Evolutionary conservation across 1,140 invertebrate species (phyloP).

Genomic region (Drosophila punjabiensis): DNA sequence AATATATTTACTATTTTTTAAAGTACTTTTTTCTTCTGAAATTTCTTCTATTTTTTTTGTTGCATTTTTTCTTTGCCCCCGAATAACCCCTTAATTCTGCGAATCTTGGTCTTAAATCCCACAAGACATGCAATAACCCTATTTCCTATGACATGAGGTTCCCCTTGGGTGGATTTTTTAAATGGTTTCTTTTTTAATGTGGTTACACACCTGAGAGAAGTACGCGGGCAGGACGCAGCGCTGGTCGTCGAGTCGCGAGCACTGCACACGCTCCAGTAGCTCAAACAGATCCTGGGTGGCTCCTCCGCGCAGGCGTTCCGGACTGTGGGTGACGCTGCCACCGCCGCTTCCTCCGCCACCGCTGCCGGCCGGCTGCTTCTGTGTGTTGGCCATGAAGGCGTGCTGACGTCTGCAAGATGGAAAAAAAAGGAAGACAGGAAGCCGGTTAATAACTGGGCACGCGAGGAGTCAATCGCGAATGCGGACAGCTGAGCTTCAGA

Average conservation of each 20-base stretch:
- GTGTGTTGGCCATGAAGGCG: constrained; percentile 85
- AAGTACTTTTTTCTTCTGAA: neutral
- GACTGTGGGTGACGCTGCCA: constrained; percentile 85
- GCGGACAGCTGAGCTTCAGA: constrained; percentile 45
- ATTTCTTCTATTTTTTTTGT: neutral
- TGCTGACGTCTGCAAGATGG: constrained; percentile 86
- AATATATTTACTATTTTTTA: no score
- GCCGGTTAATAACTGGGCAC: constrained; percentile 69
- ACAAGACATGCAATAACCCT: constrained; percentile 1
- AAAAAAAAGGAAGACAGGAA: constrained; percentile 51
- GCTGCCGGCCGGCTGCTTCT: constrained; percentile 52
- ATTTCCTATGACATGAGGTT: constrained; percentile 7
- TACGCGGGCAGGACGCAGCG: constrained; percentile 95
- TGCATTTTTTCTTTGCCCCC: neutral
- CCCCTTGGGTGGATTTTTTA: neutral
- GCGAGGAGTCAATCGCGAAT: constrained; percentile 61
- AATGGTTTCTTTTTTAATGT: neutral
- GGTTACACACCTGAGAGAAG: constrained; percentile 91
- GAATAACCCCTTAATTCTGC: neutral
- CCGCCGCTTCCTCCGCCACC: constrained; percentile 70
- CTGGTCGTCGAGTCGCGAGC: constrained; percentile 97
- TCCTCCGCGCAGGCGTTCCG: constrained; percentile 87
- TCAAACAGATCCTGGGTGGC: constrained; percentile 94
- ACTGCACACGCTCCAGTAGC: constrained; percentile 95
- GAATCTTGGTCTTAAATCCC: neutral